phyloP scores from a whole-genome alignment of 2,797 vertebrate genomes.

The Ctenopoma multispine region DNA sequence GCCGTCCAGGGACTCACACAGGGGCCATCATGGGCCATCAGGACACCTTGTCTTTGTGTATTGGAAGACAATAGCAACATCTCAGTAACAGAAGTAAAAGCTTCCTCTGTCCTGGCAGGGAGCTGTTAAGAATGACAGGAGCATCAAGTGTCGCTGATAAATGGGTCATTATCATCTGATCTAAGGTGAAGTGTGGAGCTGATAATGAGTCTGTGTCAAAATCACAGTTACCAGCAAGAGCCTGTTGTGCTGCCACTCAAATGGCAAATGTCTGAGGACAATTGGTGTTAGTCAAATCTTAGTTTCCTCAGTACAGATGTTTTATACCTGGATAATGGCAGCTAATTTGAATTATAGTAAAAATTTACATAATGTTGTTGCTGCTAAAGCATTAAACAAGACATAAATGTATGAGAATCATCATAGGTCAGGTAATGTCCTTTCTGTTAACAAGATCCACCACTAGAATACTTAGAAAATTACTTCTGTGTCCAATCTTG shows the following conservation, averaged over 20 bases:
- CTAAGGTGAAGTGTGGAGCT: slow-evolving; percentile 75
- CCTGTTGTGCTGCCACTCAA: slow-evolving; percentile 43
- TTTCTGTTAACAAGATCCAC: neutral
- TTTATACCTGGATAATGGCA: neutral
- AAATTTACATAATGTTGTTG: neutral
- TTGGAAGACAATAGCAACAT: slow-evolving; percentile 81
- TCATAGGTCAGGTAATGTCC: neutral
- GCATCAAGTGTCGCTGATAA: slow-evolving; percentile 78
- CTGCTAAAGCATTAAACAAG: neutral
- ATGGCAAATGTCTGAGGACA: slow-evolving; percentile 19
- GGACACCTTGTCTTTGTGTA: slow-evolving; percentile 85
- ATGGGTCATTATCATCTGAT: slow-evolving; percentile 83
- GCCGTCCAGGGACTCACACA: slow-evolving; percentile 54
- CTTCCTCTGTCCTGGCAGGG: slow-evolving; percentile 81
- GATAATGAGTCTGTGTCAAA: slow-evolving; percentile 73
- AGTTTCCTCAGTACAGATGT: neutral
- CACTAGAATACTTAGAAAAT: slow-evolving; percentile 2
- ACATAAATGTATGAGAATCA: neutral
- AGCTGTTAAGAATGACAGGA: slow-evolving; percentile 75
- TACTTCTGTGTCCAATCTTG: slow-evolving; percentile 44
- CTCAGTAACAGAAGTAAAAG: slow-evolving; percentile 69
- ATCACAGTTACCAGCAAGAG: slow-evolving; percentile 52
- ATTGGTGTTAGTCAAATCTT: neutral
- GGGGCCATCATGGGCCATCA: slow-evolving; percentile 57
- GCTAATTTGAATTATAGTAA: neutral